Base-by-base conservation (phyloP, 2,113 vertebrate genomes). In the Nymphicus hollandicus region DNA sequence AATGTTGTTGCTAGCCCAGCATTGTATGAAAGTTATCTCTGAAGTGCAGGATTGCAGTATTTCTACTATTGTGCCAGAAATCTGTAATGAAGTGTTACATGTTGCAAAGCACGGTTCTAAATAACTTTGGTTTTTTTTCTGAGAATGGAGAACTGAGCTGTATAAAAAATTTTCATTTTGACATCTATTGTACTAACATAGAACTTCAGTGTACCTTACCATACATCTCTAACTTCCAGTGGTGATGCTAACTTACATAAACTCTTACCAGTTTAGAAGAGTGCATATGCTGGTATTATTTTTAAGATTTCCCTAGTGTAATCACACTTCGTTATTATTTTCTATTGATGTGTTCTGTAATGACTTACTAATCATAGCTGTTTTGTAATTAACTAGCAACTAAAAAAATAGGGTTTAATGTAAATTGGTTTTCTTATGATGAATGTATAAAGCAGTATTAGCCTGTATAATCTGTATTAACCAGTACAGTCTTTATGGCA, bases 101-200 rank as follows among this genome's bases (percentile, higher is more conserved):
- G 12, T 60, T 88, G 11, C 60, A 90, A 66, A 41, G 37, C 41
- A 58, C 11, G 14, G 15, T 4, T 89, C 65, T 83, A 77, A 86
- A 43, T 66, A 84, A 23, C 28, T 76, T 89, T 33, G 20, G 20
- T 1, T 52, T 72, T 4, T 35, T 70, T 88, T 81, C 27, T 60
- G 24, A 76, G 28, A 94, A 28, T 52, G 4, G 25, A 71, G 25
- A 92, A 37, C 28, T 50, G 43, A 58, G 39, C 20, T 66, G 11
- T 41, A 46, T 69, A 77, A 47, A 61, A 43, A 22, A 22, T 9
- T 16, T 60, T 86, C 4, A 10, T 66, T 82, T 83, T 78, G 3
- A 19, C 63, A 2, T 78, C 22, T 52, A 0, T 31, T 49, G 5
- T 66, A 50, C 1, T 3, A 52, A 41, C 23, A 47, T 12, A 35